Evolutionary conservation across 2,797 vertebrate genomes (phyloP).

Genomic region (Enteromius treurensis): DNA sequence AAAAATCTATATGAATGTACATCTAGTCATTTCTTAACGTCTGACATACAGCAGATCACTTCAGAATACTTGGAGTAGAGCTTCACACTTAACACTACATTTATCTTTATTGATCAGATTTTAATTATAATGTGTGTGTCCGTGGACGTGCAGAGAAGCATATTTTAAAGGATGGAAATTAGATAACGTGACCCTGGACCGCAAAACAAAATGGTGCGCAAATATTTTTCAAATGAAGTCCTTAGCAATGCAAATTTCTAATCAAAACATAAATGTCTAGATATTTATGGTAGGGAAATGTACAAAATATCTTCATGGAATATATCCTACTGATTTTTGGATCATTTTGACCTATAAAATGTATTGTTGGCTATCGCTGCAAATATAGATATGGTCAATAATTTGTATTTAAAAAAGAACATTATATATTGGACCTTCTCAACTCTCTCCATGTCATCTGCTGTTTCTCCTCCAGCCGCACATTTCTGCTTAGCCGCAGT

Average conservation of each 20-base stretch:
- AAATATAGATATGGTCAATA: not conserved
- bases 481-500: conserved; percentile 68
- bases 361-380: not conserved
- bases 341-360: not conserved
- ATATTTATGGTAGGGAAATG: not conserved
- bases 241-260: not conserved
- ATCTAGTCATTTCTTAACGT: conserved; percentile 68
- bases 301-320: not conserved
- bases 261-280: not conserved
- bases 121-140: not conserved
- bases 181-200: not conserved
- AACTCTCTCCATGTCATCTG: conserved; percentile 65
- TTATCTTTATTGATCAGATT: not conserved
- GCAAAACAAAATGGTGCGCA: not conserved
- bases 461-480: conserved; percentile 60
- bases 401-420: not conserved
- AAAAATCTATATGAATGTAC: conserved; percentile 69
- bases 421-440: conserved; percentile 16
- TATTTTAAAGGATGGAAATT: not conserved
- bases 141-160: not conserved
- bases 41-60: conserved; percentile 63
- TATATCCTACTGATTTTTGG: not conserved
- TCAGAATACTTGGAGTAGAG: not conserved
- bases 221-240: not conserved
- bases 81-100: not conserved